These are phyloP conservation scores for Sebastes oblongus DNA, from an alignment of 2,797 vertebrate genomes.

Conservation along the genomic window DNA sequence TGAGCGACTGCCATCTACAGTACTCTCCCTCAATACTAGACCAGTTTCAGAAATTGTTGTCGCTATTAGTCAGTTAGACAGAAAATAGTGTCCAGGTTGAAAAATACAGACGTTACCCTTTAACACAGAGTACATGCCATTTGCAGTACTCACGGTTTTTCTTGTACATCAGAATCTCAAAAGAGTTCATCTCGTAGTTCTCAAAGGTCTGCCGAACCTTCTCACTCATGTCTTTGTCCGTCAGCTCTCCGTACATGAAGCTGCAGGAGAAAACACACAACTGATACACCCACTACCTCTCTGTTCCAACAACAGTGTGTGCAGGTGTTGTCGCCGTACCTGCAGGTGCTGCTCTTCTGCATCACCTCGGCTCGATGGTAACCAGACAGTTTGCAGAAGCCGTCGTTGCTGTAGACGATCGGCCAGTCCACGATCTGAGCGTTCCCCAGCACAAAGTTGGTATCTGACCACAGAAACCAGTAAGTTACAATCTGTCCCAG, in stretches of 20 bases:
- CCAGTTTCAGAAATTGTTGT: not conserved
- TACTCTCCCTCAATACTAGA: not conserved
- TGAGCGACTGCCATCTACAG: not conserved
- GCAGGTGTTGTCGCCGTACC: conserved; percentile 73
- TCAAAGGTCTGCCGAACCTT: conserved; percentile 94
- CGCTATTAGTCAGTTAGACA: not conserved
- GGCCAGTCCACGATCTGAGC: conserved; percentile 99
- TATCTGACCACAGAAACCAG: conserved; percentile 81
- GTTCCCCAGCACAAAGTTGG: conserved; percentile 96
- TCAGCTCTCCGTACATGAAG: conserved; percentile 97
- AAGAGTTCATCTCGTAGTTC: conserved; percentile 95
- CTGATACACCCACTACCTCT: not conserved
- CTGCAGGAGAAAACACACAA: conserved; percentile 72
- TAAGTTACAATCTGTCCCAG: not conserved
- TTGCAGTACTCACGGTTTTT: conserved; percentile 93
- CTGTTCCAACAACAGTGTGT: not conserved
- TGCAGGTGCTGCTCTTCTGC: conserved; percentile 98
- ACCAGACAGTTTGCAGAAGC: conserved; percentile 95
- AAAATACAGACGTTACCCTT: not conserved
- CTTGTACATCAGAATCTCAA: conserved; percentile 98
- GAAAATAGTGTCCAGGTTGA: not conserved
- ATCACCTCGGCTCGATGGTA: conserved; percentile 97
- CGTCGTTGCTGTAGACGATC: conserved; percentile 97
- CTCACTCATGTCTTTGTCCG: conserved; percentile 91
- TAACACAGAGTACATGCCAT: not conserved